Percentiles rank a stretch among this genome's conserved stretches.
phyloP scores from a whole-genome alignment of 2,797 vertebrate genomes.

The Gallinago stenura region DNA sequence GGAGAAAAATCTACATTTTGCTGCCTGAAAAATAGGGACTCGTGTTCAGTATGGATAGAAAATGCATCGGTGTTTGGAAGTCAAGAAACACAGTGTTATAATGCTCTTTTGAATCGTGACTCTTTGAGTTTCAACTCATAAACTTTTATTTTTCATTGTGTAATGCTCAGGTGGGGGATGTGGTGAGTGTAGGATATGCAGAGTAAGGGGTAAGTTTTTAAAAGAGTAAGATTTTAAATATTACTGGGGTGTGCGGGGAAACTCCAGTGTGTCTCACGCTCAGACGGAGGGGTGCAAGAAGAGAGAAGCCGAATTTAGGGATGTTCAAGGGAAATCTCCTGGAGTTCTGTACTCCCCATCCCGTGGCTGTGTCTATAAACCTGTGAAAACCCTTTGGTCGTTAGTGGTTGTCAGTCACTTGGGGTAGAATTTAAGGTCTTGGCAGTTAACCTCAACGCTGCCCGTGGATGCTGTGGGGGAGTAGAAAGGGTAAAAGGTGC shows the following conservation, averaged over 20 bases:
- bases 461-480: not conserved
- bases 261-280: not conserved
- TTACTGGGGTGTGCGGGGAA: not conserved
- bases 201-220: not conserved
- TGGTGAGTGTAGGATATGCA: not conserved
- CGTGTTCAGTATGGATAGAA: not conserved
- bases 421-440: not conserved
- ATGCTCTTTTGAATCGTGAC: not conserved
- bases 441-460: not conserved
- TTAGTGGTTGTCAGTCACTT: not conserved
- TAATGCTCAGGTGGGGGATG: not conserved
- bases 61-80: not conserved
- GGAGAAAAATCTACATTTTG: not conserved
- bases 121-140: not conserved
- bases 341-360: not conserved
- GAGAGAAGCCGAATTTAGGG: not conserved
- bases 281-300: not conserved
- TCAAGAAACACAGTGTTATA: not conserved
- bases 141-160: not conserved
- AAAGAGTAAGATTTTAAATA: not conserved
- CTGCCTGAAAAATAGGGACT: not conserved
- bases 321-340: not conserved
- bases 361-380: not conserved
- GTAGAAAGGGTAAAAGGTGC: not conserved
- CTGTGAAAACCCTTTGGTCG: not conserved